Conservation (phyloP, 2,113 vertebrate genomes). For the Antechinus flavipes region DNA sequence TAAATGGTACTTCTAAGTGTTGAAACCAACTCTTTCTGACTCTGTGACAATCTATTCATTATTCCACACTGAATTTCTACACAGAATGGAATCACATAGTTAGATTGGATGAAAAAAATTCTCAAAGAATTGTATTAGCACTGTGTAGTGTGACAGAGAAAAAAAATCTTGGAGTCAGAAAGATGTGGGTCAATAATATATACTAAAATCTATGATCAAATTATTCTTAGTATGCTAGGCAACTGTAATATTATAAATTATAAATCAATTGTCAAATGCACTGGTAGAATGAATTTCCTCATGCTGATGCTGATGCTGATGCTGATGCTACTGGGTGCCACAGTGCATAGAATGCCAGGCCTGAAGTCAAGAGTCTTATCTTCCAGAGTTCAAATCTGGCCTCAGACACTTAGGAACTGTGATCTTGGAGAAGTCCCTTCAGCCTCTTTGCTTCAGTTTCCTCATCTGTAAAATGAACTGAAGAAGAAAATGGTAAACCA, state of each 20-base stretch:
- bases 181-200: background rate
- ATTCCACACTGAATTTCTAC: background rate
- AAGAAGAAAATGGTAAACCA: no score
- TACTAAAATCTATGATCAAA: background rate
- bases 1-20: background rate
- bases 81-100: constrained; percentile 29
- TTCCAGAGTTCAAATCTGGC: no score
- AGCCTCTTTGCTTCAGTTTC: no score
- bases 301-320: no score
- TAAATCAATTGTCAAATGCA: background rate
- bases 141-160: constrained; percentile 13
- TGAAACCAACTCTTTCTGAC: background rate
- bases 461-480: no score
- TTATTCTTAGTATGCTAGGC: background rate
- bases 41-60: background rate
- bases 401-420: no score
- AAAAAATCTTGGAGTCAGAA: background rate
- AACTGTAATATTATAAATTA: constrained; percentile 46
- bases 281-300: background rate
- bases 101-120: constrained; percentile 55
- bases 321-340: no score
- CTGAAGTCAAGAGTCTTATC: no score
- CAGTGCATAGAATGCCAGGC: no score
- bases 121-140: constrained; percentile 34
- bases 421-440: no score